phyloP scores from a whole-genome alignment of 2,888 invertebrate species.

The Kuschelorhynchus macadamiae region DNA sequence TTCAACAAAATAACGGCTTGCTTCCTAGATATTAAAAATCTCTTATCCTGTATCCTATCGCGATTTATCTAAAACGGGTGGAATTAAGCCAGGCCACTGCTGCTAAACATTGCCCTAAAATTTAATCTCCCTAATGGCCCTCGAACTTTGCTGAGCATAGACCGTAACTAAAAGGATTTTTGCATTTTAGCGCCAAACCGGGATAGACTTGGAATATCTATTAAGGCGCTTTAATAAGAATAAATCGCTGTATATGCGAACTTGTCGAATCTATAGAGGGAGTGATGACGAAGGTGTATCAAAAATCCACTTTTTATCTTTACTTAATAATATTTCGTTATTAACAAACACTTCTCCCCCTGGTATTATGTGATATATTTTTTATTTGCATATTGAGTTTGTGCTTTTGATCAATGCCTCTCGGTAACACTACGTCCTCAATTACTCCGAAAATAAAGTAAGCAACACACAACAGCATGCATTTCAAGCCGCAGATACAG shows the following conservation, averaged over 20 bases:
- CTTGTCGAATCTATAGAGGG: too few species aligned
- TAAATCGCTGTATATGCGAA: background rate
- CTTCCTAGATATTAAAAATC: background rate
- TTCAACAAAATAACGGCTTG: background rate
- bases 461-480: too few species aligned
- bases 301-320: too few species aligned
- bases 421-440: too few species aligned
- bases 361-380: too few species aligned
- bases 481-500: too few species aligned
- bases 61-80: slow-evolving; percentile 31
- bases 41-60: slow-evolving; percentile 19
- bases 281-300: too few species aligned
- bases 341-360: too few species aligned
- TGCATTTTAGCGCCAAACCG: slow-evolving; percentile 29
- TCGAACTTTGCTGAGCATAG: slow-evolving; percentile 28
- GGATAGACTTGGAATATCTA: slow-evolving; percentile 13
- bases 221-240: background rate
- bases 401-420: too few species aligned
- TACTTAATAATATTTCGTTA: too few species aligned
- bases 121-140: slow-evolving; percentile 40
- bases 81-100: slow-evolving; percentile 23
- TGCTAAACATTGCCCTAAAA: slow-evolving; percentile 34
- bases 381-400: too few species aligned
- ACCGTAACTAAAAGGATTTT: slow-evolving; percentile 43
- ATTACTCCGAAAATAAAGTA: too few species aligned